Percentiles rank a stretch among this genome's conserved stretches.
Evolutionary conservation across 2,888 invertebrate species (phyloP).

Genomic region (Papilio protenor): DNA sequence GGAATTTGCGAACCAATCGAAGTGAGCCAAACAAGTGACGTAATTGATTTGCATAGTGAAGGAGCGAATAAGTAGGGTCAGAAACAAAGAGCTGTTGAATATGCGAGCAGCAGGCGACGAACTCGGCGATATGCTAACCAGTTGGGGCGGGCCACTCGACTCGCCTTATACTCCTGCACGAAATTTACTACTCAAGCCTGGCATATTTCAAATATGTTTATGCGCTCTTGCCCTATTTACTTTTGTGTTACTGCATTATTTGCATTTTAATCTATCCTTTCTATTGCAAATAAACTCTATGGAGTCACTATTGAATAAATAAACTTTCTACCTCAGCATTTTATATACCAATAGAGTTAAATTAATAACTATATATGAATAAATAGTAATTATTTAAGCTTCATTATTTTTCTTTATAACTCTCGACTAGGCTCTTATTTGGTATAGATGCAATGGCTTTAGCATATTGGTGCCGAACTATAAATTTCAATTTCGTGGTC

Average conservation of each 20-base stretch:
- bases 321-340: background rate
- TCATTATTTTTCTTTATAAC: too few relatives aligned
- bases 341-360: background rate
- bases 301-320: background rate
- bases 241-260: constrained; percentile 4
- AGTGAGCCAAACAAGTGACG: constrained; percentile 53
- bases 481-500: too few relatives aligned
- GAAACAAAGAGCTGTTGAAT: constrained; percentile 80
- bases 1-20: constrained; percentile 35
- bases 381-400: too few relatives aligned
- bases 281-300: background rate
- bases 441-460: too few relatives aligned
- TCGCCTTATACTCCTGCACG: constrained; percentile 44
- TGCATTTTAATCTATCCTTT: constrained; percentile 15
- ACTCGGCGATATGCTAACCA: constrained; percentile 77
- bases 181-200: constrained; percentile 41
- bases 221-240: constrained; percentile 32
- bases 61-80: constrained; percentile 73
- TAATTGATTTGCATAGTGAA: constrained; percentile 73
- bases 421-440: too few relatives aligned
- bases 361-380: too few relatives aligned
- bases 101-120: constrained; percentile 70
- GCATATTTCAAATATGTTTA: constrained; percentile 42
- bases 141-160: constrained; percentile 46
- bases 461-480: too few relatives aligned